phyloP scores from a whole-genome alignment of 2,888 invertebrate species.

The Cheilosia urbana region DNA sequence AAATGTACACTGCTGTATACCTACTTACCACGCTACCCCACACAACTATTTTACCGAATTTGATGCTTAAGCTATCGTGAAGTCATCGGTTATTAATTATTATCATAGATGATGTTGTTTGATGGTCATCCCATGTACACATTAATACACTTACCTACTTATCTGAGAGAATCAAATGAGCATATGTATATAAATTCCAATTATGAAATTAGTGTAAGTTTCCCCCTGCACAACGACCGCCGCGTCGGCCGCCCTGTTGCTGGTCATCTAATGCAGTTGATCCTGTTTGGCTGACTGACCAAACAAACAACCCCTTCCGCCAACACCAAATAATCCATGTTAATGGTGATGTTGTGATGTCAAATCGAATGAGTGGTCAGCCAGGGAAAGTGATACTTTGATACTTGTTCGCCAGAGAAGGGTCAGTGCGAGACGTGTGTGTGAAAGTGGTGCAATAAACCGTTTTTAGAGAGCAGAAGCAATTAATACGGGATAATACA shows the following conservation, averaged over 20 bases:
- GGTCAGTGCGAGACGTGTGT: constrained; percentile 22
- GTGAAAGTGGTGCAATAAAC: constrained; percentile 39
- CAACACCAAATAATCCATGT: constrained; percentile 18
- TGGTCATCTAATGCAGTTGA: constrained; percentile 58
- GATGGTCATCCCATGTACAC: constrained; percentile 46
- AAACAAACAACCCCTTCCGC: constrained; percentile 44
- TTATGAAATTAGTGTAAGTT: constrained; percentile 66
- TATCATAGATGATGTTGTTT: constrained; percentile 60
- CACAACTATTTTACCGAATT: constrained; percentile 37
- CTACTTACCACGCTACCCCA: background rate
- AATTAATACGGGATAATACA: constrained; percentile 43
- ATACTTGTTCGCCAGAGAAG: background rate
- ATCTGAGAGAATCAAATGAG: constrained; percentile 45
- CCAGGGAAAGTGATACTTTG: constrained; percentile 16
- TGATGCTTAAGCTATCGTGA: constrained; percentile 39
- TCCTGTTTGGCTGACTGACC: constrained; percentile 51
- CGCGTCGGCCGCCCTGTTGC: constrained; percentile 24
- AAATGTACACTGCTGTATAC: background rate
- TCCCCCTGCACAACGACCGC: background rate
- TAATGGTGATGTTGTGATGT: constrained; percentile 1
- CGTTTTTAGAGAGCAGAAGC: constrained; percentile 17
- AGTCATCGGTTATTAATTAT: constrained; percentile 48
- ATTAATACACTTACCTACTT: constrained; percentile 46
- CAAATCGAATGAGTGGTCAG: constrained; percentile 14
- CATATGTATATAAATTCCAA: constrained; percentile 56